phyloP scores from a whole-genome alignment of 2,113 vertebrate genomes.

The Chitala chitala region DNA sequence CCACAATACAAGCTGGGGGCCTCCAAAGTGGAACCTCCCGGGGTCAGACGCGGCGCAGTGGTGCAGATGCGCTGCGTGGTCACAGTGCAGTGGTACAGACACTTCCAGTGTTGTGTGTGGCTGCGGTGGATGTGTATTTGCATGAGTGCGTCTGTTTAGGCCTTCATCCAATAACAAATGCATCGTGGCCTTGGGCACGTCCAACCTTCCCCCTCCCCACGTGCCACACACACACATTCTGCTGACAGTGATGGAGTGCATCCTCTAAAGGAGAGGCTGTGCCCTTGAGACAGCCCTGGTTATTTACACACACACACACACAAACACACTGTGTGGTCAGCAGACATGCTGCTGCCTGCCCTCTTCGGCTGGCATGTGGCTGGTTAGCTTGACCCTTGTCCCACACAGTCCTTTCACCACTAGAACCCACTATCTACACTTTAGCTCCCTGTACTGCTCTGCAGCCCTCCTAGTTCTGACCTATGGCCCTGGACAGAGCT shows the following conservation, averaged over 20 bases:
- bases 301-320: background rate
- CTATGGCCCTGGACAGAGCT: background rate
- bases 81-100: no score
- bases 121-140: slow-evolving; percentile 19
- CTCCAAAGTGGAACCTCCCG: no score
- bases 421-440: background rate
- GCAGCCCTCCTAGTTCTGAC: no score
- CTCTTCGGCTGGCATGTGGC: background rate
- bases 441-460: background rate
- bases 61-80: no score
- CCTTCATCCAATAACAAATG: no score
- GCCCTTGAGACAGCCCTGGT: background rate
- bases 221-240: background rate
- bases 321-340: background rate
- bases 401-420: background rate
- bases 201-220: background rate
- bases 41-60: no score
- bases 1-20: no score
- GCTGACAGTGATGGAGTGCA: background rate
- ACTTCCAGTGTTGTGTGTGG: slow-evolving; percentile 20
- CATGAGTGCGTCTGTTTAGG: background rate
- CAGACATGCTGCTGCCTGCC: background rate
- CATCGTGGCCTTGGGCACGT: background rate
- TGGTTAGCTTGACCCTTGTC: background rate
- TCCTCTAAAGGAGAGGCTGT: background rate